Evolutionary conservation across 1,140 invertebrate species (phyloP), one percentile per base, ranked within the genome.

Genomic region (Samia ricini): DNA sequence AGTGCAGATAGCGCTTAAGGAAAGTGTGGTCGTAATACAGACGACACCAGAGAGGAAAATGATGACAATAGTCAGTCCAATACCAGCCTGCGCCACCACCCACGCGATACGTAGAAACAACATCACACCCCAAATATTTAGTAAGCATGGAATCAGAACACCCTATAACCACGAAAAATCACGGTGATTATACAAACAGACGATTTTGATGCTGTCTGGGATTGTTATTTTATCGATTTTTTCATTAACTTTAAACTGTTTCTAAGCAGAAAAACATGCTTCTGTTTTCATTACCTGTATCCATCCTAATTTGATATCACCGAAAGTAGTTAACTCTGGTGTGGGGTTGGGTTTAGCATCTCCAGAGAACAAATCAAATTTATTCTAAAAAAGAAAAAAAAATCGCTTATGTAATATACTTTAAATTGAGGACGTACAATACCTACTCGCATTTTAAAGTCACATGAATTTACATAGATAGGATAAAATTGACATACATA

Each of bases 1-100:
- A 66, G 98, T 99, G 79, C 97, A 97, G 74, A 99, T 99, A 64
- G 98, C 98, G 63, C 97, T 98, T 87, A 99, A 94, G 24, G 98
- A 99, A 20, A 99, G 92, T 0, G 98, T 97, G 6, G 98, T 99
- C 70, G 99, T 95, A 64, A 96, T 94, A 73, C 98, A 99, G 42
- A 99, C 97, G 2, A 95, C 76, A 6, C 96, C 94, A 5, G 98
- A 98, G 77, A 99, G 93, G n/a, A 93, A 93, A 65, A 99, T 97
- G 77, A 99, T 98, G 65, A 96, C 78, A 51, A 96, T 85, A 4
- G 93, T 91, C 58, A 94, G 91, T 66, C 94, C 91, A 67, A 97
- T 95, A 42, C 96, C 96, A 12, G 95, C 93, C 79, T 97, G 95
- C 29, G 94, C 94, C 29, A 97, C 95, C 52, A 97, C 94, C 96